Base-by-base conservation (phyloP, 2,888 invertebrate genomes). In the Netelia melanura region DNA sequence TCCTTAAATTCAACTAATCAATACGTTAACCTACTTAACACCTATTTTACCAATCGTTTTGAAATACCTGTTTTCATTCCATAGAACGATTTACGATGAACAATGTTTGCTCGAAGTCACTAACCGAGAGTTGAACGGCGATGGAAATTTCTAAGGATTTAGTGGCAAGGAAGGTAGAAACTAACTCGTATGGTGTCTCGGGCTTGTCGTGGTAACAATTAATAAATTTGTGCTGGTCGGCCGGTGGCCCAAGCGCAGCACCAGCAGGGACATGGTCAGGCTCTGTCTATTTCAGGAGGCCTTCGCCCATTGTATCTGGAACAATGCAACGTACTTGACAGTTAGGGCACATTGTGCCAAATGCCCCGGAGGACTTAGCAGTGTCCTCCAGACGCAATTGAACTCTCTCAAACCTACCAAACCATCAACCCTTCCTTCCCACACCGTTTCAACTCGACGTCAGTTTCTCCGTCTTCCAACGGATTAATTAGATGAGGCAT, bases 161-260 rank as follows among this genome's bases (percentile, higher is more conserved):
- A 48, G 48, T 10, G 3, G 1, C 48, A 48, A 11, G 0, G 5
- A 48, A 3, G 48, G 10, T 14, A 11, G 14, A 11, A 48, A 14
- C 48, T 14, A 14, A 48, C 48, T 48, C 14, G 48, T 10, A 10
- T 48, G 67, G 77, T 78, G 65, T 79, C 87, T 87, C 86, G 86
- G 84, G 81, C 85, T 86, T 81, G 86, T 75, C 52, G 86, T 75
- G 61, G 44, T 14, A 89, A 86, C 90, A 89, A 91, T 91, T 91
- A 91, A 91, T 91, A 91, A 91, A 91, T 91, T 91, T 91, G 90
- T 89, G 89, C 88, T 88, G 89, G 86, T 86, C 83, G 88, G 86
- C 87, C 87, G 87, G 84, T 84, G 87, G 78, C 82, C 88, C 88
- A 85, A 84, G 81, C 75, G 21, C 62, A 75, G 52, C 54, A 44